Evolutionary conservation across 2,888 invertebrate genomes (phyloP).

Genomic region (Oegoconia quadripuncta): DNA sequence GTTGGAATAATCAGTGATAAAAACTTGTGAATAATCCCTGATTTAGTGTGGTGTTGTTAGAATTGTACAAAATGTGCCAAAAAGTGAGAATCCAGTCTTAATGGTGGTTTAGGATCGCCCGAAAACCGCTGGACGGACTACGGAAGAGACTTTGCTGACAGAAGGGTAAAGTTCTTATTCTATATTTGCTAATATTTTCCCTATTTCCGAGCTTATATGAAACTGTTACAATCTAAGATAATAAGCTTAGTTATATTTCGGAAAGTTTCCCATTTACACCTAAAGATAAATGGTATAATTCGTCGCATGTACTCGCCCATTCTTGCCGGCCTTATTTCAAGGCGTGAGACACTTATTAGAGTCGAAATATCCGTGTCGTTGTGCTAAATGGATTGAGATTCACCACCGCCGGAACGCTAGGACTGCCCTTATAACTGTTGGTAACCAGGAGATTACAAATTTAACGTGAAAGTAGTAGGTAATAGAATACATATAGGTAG

Average conservation of each 20-base stretch:
- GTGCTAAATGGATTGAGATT: slow-evolving; percentile 33
- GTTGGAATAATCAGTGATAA: slow-evolving; percentile 68
- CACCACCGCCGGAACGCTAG: slow-evolving; percentile 18
- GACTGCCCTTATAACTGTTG: slow-evolving; percentile 16
- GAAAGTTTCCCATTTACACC: slow-evolving; percentile 9
- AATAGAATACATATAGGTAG: slow-evolving; percentile 22
- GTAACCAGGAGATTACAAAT: slow-evolving; percentile 32
- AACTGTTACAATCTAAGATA: slow-evolving; percentile 20
- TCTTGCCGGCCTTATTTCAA: slow-evolving; percentile 37
- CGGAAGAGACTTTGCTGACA: slow-evolving; percentile 70
- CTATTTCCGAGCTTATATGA: slow-evolving; percentile 28
- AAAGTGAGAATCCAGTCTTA: slow-evolving; percentile 75
- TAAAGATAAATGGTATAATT: slow-evolving; percentile 3
- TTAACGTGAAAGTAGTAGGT: slow-evolving; percentile 32
- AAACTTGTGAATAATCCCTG: slow-evolving; percentile 61
- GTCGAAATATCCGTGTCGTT: slow-evolving; percentile 30
- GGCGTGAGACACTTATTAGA: slow-evolving; percentile 39
- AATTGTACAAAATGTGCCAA: slow-evolving; percentile 75
- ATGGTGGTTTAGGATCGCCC: slow-evolving; percentile 70
- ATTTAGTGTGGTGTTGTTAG: slow-evolving; percentile 69
- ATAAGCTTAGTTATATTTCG: slow-evolving; percentile 15
- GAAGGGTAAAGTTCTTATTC: slow-evolving; percentile 71
- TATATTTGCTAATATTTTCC: slow-evolving; percentile 37
- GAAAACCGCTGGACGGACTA: slow-evolving; percentile 67
- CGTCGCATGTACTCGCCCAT: slow-evolving; percentile 40